A percentile compares a stretch with the other conserved stretches of the same genome.
Evolutionary conservation across 1,140 invertebrate genomes (phyloP).

Genomic region (Zaprionus tsacasi): DNA sequence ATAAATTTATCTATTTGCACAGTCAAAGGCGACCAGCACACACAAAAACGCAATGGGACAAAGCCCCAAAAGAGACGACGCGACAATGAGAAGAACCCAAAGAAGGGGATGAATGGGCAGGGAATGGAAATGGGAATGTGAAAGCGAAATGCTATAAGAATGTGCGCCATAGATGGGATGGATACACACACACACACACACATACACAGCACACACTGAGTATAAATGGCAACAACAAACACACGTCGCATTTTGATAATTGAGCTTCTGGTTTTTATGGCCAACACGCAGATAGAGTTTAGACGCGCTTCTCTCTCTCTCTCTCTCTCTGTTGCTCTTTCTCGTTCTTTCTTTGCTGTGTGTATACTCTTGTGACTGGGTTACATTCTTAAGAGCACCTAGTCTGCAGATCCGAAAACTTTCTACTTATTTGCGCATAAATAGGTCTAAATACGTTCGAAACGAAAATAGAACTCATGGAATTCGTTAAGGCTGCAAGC

Average conservation of each 20-base stretch:
- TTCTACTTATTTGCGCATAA: not conserved
- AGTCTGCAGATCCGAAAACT: not conserved
- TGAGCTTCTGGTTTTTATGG: slow-evolving; percentile 80
- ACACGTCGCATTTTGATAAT: slow-evolving; percentile 80
- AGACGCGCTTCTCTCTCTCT: slow-evolving; percentile 3
- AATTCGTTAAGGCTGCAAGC: not conserved
- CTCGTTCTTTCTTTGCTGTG: not conserved
- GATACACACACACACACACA: slow-evolving; percentile 27
- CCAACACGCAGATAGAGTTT: slow-evolving; percentile 65
- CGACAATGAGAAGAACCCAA: slow-evolving; percentile 6
- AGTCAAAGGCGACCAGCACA: slow-evolving; percentile 70
- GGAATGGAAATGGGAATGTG: slow-evolving; percentile 33
- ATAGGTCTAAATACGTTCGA: not conserved
- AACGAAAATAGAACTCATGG: not conserved
- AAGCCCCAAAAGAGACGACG: slow-evolving; percentile 46
- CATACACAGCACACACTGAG: slow-evolving; percentile 12
- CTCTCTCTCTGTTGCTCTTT: not conserved
- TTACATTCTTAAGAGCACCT: not conserved
- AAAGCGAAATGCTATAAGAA: slow-evolving; percentile 27
- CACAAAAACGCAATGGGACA: slow-evolving; percentile 65
- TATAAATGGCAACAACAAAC: slow-evolving; percentile 53
- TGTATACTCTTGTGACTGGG: not conserved
- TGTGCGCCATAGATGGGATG: slow-evolving; percentile 15
- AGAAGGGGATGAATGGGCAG: slow-evolving; percentile 3
- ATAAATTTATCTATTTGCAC: slow-evolving; percentile 81